Base-by-base conservation (phyloP, 2,113 vertebrate genomes). In the Peromyscus polionotus region DNA sequence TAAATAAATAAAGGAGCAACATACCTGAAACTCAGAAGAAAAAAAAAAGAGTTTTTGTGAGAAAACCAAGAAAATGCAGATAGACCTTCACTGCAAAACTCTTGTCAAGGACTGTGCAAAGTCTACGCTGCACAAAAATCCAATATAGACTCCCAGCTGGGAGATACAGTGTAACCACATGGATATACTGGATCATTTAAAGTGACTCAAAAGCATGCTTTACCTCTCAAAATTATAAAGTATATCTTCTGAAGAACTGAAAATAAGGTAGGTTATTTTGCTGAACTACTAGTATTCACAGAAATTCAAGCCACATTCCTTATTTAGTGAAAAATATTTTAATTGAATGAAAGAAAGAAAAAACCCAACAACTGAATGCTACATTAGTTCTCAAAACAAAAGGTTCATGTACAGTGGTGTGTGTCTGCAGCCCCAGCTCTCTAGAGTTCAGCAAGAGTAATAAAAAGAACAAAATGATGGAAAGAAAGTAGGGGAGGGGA, bases 281-380 rank as follows among this genome's bases (percentile, higher is more conserved):
- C 6, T 92, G 31, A 94, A 94, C 33, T 59, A 95, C 10, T 94
- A 81, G 83, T 93, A 95, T 42, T 63, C 90, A 51, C 65, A 86
- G 70, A 51, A 94, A 76, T 65, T 91, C 86, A 90, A 93, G 68
- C 13, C 48, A 79, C 48, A 61, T 36, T 75, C 65, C 42, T 77
- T 16, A 89, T 83, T 88, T 92, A 96, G 57, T 67, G 85, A 59
- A 87, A 90, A 94, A 81, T 42, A 95, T 77, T 88, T 54, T 95
- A 10, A 92, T 80, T 95, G 51, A 83, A 77, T 42, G 51, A 39
- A 88, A 67, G 61, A 16, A 3, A 28, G 81, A 77, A 68, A 16
- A 14, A 31, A 68, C 31, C 31, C 31, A 68, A 68, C 45, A 33
- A 68, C 28, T 79, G 51, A 81, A 57, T 17, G 33, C 36, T 57